Percentiles rank a stretch among this genome's conserved stretches.
These are phyloP conservation scores for Apodemia mormo DNA, from an alignment of 2,888 invertebrate genomes.

Conservation along the genomic window DNA sequence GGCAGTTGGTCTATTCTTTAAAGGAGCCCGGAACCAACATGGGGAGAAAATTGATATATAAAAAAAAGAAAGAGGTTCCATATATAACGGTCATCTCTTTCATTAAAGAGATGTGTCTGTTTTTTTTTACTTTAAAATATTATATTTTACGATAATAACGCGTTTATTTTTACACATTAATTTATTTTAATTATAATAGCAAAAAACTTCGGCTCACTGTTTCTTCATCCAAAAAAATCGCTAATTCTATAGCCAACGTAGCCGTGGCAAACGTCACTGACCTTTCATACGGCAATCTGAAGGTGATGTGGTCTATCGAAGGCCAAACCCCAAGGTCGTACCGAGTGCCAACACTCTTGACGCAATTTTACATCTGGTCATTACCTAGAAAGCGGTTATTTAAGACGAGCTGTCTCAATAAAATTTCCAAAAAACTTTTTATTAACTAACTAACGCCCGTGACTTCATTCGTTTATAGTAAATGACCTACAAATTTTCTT, in stretches of 20 bases:
- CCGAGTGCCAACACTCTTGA: conserved; percentile 31
- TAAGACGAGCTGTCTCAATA: not conserved
- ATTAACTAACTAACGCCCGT: not conserved
- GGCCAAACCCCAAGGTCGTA: conserved; percentile 49
- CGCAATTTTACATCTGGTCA: conserved; percentile 23
- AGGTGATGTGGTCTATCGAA: conserved; percentile 52
- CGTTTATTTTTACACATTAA: too few relatives aligned
- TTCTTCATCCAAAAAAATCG: not conserved
- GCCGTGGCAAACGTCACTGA: conserved; percentile 48
- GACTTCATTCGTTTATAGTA: not conserved
- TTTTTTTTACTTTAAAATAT: too few relatives aligned
- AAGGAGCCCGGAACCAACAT: too few relatives aligned
- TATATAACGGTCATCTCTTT: too few relatives aligned
- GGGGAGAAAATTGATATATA: too few relatives aligned
- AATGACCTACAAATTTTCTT: not conserved
- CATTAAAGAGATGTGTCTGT: too few relatives aligned
- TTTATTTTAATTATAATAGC: too few relatives aligned
- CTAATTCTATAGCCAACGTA: conserved; percentile 30
- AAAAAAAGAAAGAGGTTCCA: too few relatives aligned
- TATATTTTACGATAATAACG: too few relatives aligned
- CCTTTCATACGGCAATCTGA: conserved; percentile 55
- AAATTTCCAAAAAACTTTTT: not conserved
- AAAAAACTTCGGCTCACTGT: too few relatives aligned
- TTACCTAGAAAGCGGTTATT: conserved; percentile 28
- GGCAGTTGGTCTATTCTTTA: too few relatives aligned